These are phyloP conservation scores for Mungos mungo DNA, from an alignment of 2,113 vertebrate species.

Conservation along the genomic window DNA sequence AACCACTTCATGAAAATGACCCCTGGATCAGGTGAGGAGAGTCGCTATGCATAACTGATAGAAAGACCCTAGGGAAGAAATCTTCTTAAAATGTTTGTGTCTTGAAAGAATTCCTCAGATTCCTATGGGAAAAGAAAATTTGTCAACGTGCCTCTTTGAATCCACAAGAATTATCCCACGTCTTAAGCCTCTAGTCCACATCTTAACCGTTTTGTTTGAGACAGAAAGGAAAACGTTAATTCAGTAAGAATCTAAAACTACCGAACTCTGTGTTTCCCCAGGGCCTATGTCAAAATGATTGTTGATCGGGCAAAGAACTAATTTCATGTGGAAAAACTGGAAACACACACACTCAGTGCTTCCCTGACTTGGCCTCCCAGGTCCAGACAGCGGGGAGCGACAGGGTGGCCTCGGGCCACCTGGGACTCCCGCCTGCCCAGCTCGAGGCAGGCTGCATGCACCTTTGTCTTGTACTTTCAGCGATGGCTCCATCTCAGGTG, in stretches of 20 bases:
- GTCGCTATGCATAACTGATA: background rate
- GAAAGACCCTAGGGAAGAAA: background rate
- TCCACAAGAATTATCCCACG: conserved; percentile 63
- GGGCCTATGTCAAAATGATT: conserved; percentile 24
- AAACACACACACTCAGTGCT: background rate
- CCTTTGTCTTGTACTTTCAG: background rate
- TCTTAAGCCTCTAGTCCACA: conserved; percentile 66
- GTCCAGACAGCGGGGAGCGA: rapidly evolving
- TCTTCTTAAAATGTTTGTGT: conserved; percentile 31
- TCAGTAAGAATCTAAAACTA: conserved; percentile 66
- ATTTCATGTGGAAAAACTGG: conserved; percentile 6
- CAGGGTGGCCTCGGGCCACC: rapidly evolving
- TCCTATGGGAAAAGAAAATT: conserved; percentile 32
- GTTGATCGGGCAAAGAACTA: conserved; percentile 50
- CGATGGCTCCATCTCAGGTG: rapidly evolving
- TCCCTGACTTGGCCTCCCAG: background rate
- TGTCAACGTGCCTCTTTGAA: background rate
- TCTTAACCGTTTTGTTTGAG: conserved; percentile 49
- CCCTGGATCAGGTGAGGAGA: rapidly evolving
- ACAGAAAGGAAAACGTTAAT: conserved; percentile 64
- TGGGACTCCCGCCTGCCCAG: rapidly evolving
- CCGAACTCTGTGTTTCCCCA: conserved; percentile 38
- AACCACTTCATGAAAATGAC: background rate
- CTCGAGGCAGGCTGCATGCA: background rate
- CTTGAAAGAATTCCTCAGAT: conserved; percentile 49